Evolutionary conservation across 2,888 invertebrate genomes (phyloP), one percentile per base, ranked within the genome.

Genomic region (Branchipolynoe longqiensis): DNA sequence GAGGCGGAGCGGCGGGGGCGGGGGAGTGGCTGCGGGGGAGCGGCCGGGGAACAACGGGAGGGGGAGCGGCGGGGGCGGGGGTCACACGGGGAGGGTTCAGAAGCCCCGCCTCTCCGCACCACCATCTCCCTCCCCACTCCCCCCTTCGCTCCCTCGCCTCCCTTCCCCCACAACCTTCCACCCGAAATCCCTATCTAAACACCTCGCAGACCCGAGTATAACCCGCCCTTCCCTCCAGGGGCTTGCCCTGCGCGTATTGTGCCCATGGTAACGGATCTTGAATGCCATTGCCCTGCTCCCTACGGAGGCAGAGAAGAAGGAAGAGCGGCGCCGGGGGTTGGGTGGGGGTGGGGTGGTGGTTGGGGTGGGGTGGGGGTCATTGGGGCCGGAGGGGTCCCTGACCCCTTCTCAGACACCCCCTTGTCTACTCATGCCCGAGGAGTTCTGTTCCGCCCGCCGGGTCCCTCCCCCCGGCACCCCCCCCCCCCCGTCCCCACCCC

Each of bases 101-200:
- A n/a, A n/a, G 62, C 62, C 62, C 1, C 28, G 62, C 62, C 31
- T 4, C 2, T 31, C 62, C 62, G 28, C n/a, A 14, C 62, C 62
- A 31, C 56, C 62, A 62, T 31, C 62, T 28, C 62, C 62, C 62
- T 62, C 31, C 25, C 28, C n/a, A n/a, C n/a, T n/a, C n/a, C n/a
- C 31, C 62, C 14, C 1, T 25, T 25, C 56, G 22, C 25, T 56
- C 22, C 14, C 31, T 31, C 62, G 28, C 31, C 62, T 2, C 1
- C 14, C 31, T 25, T 56, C 25, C 25, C 22, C 14, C 31, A 62
- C 62, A 3, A 22, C 31, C 31, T 62, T 62, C 62, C 62, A 62
- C 62, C 62, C 62, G 62, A 62, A 62, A 62, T 62, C 62, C 62
- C 62, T 62, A n/a, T 62, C 62, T 62, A 62, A 62, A 62, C 62